Evolutionary conservation across 2,797 vertebrate genomes (phyloP), one percentile per base, ranked within the genome.

Genomic region (Myripristis jacobus): DNA sequence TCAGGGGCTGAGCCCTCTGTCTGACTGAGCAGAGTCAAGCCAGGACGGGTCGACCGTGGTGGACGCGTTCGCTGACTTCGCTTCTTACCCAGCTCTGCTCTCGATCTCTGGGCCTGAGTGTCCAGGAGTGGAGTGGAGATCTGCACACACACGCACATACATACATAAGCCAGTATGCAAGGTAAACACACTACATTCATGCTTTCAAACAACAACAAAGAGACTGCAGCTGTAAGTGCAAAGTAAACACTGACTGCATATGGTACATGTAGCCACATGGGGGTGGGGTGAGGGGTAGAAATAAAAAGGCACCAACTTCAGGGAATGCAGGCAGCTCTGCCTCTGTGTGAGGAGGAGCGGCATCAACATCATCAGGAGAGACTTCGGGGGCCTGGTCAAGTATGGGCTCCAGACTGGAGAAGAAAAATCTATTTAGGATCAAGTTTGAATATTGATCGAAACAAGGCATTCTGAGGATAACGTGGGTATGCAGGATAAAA

Each of bases 71-170:
- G 92, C 7, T 57, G 77, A 60, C n/a, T 85, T 44, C 88, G 92
- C 41, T 88, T 95, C 58, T 92, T 94, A 13, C 90, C 90, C 67
- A 97, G 93, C 79, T 92, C 92, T 29, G 92, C 96, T 84, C 94
- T 96, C 1, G 94, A 93, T 6, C 90, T 95, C 77, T 94, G 94
- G 0, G 89, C 92, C 0, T 92, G 94, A 60, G 92, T 97, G 88
- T 98, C 96, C 13, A 98, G 93, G 24, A 95, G 83, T 27, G 92
- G 85, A 19, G 84, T 52, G 1, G 94, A 92, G 83, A 90, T 93
- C 97, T 98, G 81, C 46, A 46, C 15, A 67, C 44, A 68, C 13
- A 77, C 5, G 78, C 57, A 74, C 15, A 63, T 51, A 29, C 31
- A 59, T 22, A 84, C 6, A 65, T 19, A 70, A 10, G 65, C 22